A percentile compares a stretch with the other conserved stretches of the same genome.
These are phyloP conservation scores for Lucinisca nassula DNA, from an alignment of 2,888 invertebrate species.

Conservation along the genomic window DNA sequence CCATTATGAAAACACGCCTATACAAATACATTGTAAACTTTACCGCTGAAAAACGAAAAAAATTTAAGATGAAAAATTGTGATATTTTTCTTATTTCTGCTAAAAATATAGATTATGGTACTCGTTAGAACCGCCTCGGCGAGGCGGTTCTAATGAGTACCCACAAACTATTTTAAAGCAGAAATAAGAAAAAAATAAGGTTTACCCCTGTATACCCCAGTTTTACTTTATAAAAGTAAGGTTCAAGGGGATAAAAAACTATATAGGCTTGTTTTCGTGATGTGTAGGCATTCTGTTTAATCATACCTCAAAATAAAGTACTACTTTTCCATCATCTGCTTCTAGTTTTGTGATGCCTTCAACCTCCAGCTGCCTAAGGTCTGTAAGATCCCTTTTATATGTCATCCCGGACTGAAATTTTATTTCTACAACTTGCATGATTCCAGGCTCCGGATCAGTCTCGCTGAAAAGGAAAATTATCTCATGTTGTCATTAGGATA, in stretches of 20 bases:
- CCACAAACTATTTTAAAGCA: background rate
- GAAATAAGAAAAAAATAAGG: background rate
- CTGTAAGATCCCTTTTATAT: background rate
- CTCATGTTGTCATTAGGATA: no score
- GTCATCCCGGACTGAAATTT: background rate
- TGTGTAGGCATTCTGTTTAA: background rate
- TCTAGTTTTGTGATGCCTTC: background rate
- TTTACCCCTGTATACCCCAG: background rate
- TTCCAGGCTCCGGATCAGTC: background rate
- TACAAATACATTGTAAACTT: no score
- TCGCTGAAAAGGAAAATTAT: background rate
- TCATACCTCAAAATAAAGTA: background rate
- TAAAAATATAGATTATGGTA: no score
- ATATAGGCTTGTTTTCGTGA: no score
- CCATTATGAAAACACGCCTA: no score
- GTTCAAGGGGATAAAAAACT: no score
- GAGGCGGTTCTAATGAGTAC: no score
- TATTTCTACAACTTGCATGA: background rate
- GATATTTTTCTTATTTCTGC: no score
- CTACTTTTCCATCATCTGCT: background rate
- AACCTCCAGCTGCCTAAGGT: background rate
- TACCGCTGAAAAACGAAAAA: no score
- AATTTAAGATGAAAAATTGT: no score
- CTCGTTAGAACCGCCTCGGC: no score
- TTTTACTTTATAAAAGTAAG: no score